Percentiles rank a stretch among this genome's conserved stretches.
Evolutionary conservation across 2,797 vertebrate genomes (phyloP).

Genomic region (Xiphophorus birchmanni): DNA sequence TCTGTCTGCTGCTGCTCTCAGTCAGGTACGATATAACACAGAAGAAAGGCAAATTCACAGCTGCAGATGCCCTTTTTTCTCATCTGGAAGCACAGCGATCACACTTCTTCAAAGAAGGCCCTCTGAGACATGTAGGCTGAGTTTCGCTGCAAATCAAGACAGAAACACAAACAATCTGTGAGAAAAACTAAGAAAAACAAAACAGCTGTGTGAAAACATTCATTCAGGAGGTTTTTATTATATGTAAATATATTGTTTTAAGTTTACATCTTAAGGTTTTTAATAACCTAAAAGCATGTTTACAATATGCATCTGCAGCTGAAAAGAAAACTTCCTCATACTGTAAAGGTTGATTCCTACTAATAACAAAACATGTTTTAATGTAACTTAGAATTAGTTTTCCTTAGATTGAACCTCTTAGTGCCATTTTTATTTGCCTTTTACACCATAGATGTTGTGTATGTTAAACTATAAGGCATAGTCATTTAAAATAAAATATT

Average conservation of each 20-base stretch:
- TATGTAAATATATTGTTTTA: not conserved
- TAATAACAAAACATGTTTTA: not conserved
- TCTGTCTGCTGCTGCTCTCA: conserved; percentile 29
- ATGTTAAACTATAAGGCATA: not conserved
- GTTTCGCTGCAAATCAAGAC: conserved; percentile 78
- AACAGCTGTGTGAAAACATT: not conserved
- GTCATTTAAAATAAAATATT: not conserved
- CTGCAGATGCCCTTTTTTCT: conserved; percentile 21
- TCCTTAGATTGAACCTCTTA: not conserved
- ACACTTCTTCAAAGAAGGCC: conserved; percentile 86
- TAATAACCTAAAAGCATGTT: not conserved
- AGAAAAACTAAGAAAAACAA: not conserved
- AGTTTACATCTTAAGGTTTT: not conserved
- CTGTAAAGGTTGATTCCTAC: not conserved
- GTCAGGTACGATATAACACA: conserved; percentile 12
- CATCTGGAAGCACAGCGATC: conserved; percentile 43
- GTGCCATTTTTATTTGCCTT: not conserved
- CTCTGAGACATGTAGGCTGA: conserved; percentile 86
- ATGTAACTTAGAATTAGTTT: not conserved
- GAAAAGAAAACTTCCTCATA: not conserved
- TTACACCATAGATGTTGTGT: not conserved
- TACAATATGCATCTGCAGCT: not conserved
- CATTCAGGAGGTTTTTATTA: not conserved
- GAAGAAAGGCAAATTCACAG: conserved; percentile 22
- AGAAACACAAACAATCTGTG: not conserved